Evolutionary conservation across 2,888 invertebrate genomes (phyloP), one percentile per base, ranked within the genome.

Genomic region (Pristionchus fissidentatus): DNA sequence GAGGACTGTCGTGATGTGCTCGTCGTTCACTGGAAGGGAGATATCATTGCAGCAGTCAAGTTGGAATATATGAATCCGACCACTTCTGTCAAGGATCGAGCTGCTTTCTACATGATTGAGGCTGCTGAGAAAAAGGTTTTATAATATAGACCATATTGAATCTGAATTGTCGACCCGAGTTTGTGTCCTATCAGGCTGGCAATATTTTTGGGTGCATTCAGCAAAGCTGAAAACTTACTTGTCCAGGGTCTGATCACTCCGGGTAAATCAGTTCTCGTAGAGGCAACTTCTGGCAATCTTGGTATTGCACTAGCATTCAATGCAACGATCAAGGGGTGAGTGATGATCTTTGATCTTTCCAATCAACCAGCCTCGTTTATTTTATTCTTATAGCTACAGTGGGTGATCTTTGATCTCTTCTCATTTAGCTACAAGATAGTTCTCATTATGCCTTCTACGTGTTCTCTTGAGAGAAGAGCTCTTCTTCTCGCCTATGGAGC

Each of bases 271-370:
- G 87, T 89, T 19, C 85, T 91, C 46, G 87, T 91, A 83, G 91
- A 91, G 81, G 87, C 90, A 22, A 91, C 91, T 1, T 88, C 88
- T 52, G 91, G 91, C 29, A 92, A 92, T 83, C 91, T 90, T 86
- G 92, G 92, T 52, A 91, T 92, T 52, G 92, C 89, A 8, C 84
- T 92, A 43, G 92, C 92, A 22, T 81, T 81, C 80, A 35, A 62
- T 13, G 80, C 80, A 26, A 60, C 32, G 10, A 26, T 81, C 43
- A 81, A 81, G 46, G 80, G 80, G 80, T 81, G 22, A 49, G 10
- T 32, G 49, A 22, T 49, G 49, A 52, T 77, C 75, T 77, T 77
- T 43, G 55, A 57, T 55, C 75, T 77, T n/a, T 57, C 57, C 29
- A 19, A 7, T 5, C 3, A 10, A 3, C 4, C 32, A 35, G 19